phyloP scores from a whole-genome alignment of 2,888 invertebrate genomes.

The Cecidostiba fungosa region DNA sequence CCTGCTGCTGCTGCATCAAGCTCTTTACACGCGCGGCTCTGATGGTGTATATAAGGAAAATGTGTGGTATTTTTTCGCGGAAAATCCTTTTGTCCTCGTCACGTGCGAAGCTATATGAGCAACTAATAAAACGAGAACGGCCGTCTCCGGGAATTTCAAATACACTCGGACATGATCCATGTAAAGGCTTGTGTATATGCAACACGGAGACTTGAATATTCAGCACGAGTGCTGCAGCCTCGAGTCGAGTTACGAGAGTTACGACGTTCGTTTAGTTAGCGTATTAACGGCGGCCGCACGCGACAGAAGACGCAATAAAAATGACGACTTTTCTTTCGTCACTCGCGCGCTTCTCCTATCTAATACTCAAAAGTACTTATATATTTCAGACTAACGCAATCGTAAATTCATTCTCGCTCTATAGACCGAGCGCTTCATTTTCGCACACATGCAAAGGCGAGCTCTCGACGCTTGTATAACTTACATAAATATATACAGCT shows the following conservation, averaged over 20 bases:
- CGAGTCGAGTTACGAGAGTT: background rate
- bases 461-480: background rate
- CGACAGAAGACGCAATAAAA: slow-evolving; percentile 14
- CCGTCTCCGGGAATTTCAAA: background rate
- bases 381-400: slow-evolving; percentile 24
- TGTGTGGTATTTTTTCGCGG: too few species aligned
- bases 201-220: background rate
- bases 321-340: slow-evolving; percentile 3
- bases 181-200: background rate
- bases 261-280: slow-evolving; percentile 21
- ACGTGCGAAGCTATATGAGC: background rate
- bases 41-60: background rate
- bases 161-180: background rate
- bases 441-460: background rate
- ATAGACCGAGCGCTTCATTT: background rate
- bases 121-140: background rate
- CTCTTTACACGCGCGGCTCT: background rate
- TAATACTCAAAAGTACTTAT: slow-evolving; percentile 5
- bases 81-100: background rate
- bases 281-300: background rate
- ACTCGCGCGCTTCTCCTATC: background rate
- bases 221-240: background rate
- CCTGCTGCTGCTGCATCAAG: background rate
- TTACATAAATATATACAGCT: background rate
- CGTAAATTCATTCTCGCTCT: slow-evolving; percentile 22